Percentiles rank a stretch among this genome's conserved stretches.
Evolutionary conservation across 2,797 vertebrate genomes (phyloP).

Genomic region (Eulemur albifrons): DNA sequence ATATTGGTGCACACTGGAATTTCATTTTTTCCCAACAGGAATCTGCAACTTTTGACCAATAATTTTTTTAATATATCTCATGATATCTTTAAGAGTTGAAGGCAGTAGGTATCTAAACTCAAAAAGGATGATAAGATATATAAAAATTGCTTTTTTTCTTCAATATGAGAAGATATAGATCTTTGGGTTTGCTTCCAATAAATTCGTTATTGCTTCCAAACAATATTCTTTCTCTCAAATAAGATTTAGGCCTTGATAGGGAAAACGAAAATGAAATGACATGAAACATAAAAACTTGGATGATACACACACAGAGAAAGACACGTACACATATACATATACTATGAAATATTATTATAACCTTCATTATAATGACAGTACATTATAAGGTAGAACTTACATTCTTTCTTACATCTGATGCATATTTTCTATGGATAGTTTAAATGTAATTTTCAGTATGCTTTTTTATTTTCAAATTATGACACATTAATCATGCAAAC

Average conservation of each 20-base stretch:
- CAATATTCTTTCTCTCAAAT: not conserved
- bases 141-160: slow-evolving; percentile 3
- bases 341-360: not conserved
- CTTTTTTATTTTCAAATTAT: not conserved
- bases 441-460: not conserved
- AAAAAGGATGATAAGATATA: slow-evolving; percentile 2
- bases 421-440: not conserved
- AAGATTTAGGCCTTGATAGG: not conserved
- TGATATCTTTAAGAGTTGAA: not conserved
- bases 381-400: not conserved
- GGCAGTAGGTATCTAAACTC: not conserved
- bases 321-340: not conserved
- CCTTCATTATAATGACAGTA: not conserved
- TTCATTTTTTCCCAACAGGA: not conserved
- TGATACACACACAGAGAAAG: not conserved
- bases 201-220: slow-evolving; percentile 20
- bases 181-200: slow-evolving; percentile 32
- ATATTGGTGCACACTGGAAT: not conserved
- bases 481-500: not conserved
- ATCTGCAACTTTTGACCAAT: not conserved
- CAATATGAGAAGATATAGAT: not conserved
- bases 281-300: not conserved
- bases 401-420: not conserved
- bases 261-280: slow-evolving; percentile 2
- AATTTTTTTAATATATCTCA: not conserved